These are phyloP conservation scores for Thomomys bottae DNA, from an alignment of 2,113 vertebrate species.

Conservation along the genomic window DNA sequence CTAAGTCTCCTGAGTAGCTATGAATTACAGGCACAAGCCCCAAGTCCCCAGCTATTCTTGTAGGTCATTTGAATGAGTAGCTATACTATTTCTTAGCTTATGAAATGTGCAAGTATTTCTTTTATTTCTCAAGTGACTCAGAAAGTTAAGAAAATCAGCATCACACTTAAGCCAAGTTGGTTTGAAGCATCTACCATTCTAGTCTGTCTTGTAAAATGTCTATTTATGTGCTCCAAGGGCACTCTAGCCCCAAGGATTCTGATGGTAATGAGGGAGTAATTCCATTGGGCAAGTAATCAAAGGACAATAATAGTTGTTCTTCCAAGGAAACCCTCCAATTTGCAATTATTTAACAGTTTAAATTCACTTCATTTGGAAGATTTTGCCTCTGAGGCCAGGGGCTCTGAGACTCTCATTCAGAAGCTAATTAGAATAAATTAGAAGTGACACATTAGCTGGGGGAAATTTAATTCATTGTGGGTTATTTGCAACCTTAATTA, in stretches of 20 bases:
- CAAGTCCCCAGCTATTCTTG: too few relatives aligned
- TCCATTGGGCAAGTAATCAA: constrained; percentile 53
- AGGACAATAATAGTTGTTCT: constrained; percentile 45
- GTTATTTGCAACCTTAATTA: constrained; percentile 51
- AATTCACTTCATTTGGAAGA: constrained; percentile 56
- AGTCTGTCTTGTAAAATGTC: background rate
- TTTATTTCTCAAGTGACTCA: background rate
- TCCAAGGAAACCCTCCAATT: constrained; percentile 7
- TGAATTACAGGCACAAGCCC: too few relatives aligned
- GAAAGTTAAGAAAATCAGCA: background rate
- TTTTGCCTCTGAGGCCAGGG: constrained; percentile 29
- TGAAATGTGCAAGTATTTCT: background rate
- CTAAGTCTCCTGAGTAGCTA: too few relatives aligned
- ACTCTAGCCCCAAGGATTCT: background rate
- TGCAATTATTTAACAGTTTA: constrained; percentile 63
- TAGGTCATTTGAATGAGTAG: background rate
- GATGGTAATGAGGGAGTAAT: constrained; percentile 27
- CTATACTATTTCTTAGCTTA: background rate
- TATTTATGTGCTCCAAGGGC: background rate
- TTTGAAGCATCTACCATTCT: background rate
- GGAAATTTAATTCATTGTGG: constrained; percentile 32
- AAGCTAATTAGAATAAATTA: constrained; percentile 56
- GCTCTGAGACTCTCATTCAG: constrained; percentile 19
- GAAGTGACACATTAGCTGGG: constrained; percentile 2
- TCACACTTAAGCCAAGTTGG: background rate